phyloP scores from a whole-genome alignment of 2,888 invertebrate genomes.

The Nineta flava region DNA sequence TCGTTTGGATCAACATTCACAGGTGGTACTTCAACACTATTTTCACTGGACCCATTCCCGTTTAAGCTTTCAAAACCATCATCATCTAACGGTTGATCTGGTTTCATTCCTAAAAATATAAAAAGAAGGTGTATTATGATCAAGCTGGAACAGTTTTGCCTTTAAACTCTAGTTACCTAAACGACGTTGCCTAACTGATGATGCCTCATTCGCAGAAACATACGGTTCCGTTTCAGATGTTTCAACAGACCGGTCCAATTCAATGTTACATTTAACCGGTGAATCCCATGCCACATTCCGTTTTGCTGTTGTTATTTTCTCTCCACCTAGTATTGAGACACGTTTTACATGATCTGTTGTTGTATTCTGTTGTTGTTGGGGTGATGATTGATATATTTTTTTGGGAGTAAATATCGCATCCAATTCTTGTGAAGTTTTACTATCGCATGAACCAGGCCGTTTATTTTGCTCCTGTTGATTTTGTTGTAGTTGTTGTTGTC shows the following conservation, averaged over 20 bases:
- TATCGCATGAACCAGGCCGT: slow-evolving; percentile 18
- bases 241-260: neutral
- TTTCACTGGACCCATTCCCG: slow-evolving; percentile 31
- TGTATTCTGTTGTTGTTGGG: slow-evolving; percentile 5
- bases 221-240: slow-evolving; percentile 1
- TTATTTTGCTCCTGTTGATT: too few species aligned
- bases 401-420: neutral
- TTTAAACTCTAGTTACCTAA: neutral
- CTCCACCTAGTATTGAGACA: neutral
- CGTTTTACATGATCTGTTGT: neutral
- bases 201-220: slow-evolving; percentile 10
- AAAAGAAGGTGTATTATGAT: neutral
- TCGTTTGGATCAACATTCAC: neutral
- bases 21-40: slow-evolving; percentile 7
- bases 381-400: slow-evolving; percentile 7
- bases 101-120: neutral
- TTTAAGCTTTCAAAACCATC: slow-evolving; percentile 78
- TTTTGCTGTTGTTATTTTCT: neutral
- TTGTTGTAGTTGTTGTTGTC: slow-evolving; percentile 9
- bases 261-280: neutral
- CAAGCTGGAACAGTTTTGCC: neutral
- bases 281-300: neutral
- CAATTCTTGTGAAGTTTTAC: slow-evolving; percentile 1
- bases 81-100: slow-evolving; percentile 35
- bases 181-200: too few species aligned